Evolutionary conservation across 2,113 vertebrate genomes (phyloP), one percentile per base, ranked within the genome.

Genomic region (Setophaga kirtlandii): DNA sequence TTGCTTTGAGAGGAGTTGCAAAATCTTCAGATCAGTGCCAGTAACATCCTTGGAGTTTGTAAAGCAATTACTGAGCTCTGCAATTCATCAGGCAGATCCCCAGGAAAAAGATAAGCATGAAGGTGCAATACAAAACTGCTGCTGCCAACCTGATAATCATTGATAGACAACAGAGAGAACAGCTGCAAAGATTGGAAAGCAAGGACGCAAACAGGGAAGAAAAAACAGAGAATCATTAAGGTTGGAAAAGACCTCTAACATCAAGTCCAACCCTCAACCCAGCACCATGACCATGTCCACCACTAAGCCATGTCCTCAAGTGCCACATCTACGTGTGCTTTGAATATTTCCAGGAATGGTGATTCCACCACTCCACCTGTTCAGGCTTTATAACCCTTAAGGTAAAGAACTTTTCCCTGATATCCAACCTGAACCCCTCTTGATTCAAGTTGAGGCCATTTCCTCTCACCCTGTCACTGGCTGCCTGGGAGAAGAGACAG

Each of bases 41-140:
- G 58, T 35, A 85, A 90, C 83, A 93, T 83, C 63, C 59, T 70
- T 28, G 47, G 71, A 5, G 21, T 88, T 80, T 83, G 44, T 58
- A 83, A 94, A 87, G 71, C 71, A 76, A 76, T 90, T 91, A 76
- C 53, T 18, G 53, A 87, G 70, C 58, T 79, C 88, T 67, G 71
- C 63, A 94, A 94, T 80, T 89, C 88, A 80, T 84, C 87, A 79
- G 73, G 80, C 73, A 81, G 44, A 89, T 81, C 71, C 75, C 53
- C 63, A 39, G 75, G 67, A 95, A 89, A 87, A 88, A 69, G 68
- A 52, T 60, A 94, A 94, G 65, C 60, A 87, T 11, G 8, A n/a
- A 75, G 56, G 59, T 87, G 33, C 63, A 74, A 63, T 35, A 90
- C 41, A 93, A 52, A 91, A 49, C 71, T 83, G 49, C 69, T 67